These are phyloP conservation scores for Esox lucius DNA, from an alignment of 2,797 vertebrate species.

Conservation along the genomic window DNA sequence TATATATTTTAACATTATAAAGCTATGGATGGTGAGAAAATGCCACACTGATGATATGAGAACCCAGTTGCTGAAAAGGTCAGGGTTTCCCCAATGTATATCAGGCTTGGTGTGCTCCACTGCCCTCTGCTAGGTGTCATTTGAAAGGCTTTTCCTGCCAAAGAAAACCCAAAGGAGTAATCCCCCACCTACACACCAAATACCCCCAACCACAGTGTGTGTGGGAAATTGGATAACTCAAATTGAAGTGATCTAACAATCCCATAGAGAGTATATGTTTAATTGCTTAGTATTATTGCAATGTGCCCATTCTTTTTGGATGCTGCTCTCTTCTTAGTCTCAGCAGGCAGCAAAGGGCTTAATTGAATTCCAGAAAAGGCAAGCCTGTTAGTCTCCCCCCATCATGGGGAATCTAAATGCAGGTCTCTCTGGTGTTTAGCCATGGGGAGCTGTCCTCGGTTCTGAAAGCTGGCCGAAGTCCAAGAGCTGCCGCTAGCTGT, in stretches of 20 bases:
- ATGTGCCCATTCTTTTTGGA: conserved; percentile 47
- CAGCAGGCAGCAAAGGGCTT: conserved; percentile 46
- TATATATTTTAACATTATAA: not conserved
- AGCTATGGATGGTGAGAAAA: not conserved
- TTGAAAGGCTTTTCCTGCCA: conserved; percentile 8
- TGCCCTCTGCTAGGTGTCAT: conserved; percentile 10
- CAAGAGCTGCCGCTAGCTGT: conserved; percentile 17
- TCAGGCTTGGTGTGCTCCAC: not conserved
- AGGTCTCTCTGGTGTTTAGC: conserved; percentile 36
- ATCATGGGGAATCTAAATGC: conserved; percentile 39
- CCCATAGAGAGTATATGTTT: conserved; percentile 51
- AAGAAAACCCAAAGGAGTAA: not conserved
- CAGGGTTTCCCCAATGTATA: conserved; percentile 4
- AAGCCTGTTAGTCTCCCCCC: conserved; percentile 19
- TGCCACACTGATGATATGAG: not conserved
- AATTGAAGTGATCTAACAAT: conserved; percentile 50
- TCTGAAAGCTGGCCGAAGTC: conserved; percentile 38
- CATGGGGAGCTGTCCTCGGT: conserved; percentile 48
- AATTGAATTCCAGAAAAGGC: conserved; percentile 58
- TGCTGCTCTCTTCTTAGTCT: conserved; percentile 37
- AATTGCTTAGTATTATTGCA: conserved; percentile 58
- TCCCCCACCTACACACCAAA: not conserved
- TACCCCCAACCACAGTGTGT: not conserved
- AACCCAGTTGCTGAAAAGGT: conserved; percentile 13
- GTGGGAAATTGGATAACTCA: not conserved